Evolutionary conservation across 2,797 vertebrate genomes (phyloP), one percentile per base, ranked within the genome.

Genomic region (Paramormyrops hopkinsi): DNA sequence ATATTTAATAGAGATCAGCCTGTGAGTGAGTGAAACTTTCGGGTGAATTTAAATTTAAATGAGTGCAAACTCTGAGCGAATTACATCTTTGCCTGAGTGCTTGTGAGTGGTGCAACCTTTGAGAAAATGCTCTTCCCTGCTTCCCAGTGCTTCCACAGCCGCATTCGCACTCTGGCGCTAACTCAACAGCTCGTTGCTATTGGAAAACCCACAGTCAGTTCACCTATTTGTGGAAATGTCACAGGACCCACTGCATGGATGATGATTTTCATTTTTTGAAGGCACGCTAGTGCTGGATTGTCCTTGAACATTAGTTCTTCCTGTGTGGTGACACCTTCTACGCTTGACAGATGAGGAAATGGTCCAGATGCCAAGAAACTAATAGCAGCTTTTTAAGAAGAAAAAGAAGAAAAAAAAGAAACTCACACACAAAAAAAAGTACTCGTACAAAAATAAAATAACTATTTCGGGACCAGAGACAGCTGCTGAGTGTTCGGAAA

Each of bases 291-390:
- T 22, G n/a, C 44, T 17, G 44, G 46, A 85, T 29, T 29, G 12
- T 9, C 82, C 82, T 85, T 29, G 88, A 91, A 89, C 90, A 86
- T 53, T 19, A 87, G 25, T n/a, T 56, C 46, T n/a, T 88, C 19
- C 59, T 69, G 59, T 50, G 86, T 46, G 46, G 59, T 12, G 59
- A 25, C 51, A 88, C 11, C 22, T 69, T 88, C 37, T 22, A 5
- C 56, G 25, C 19, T 8, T 46, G 29, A 56, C 29, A 41, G 86
- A 22, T 62, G 8, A 41, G 25, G 14, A 46, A 62, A 29, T 1
- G 51, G 33, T 41, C 29, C 33, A 41, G 17, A 62, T 11, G 48
- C 84, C 84, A 86, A 53, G 22, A 51, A 51, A n/a, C 76, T 44
- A 82, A 82, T n/a, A n/a, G 76, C 76, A 46, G 76, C 37, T 44